Evolutionary conservation across 2,113 vertebrate species (phyloP), one percentile per base, ranked within the genome.

Genomic region (Helogale parvula): DNA sequence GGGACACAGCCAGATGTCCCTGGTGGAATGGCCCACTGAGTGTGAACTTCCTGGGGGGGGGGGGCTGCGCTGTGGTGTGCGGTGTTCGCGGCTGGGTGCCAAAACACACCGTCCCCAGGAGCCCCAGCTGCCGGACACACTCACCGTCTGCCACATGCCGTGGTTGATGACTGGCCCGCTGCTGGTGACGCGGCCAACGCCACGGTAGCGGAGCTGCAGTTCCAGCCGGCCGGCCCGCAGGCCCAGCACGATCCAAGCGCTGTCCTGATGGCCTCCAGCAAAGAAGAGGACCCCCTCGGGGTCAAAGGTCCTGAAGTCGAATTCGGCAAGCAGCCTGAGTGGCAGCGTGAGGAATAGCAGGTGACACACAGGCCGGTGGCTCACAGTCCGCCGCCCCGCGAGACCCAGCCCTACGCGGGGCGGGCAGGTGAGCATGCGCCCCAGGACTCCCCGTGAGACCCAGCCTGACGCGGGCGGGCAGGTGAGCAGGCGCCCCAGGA

Each of bases 301-400:
- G 97, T 99, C 99, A 80, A 99, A 99, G 68, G 99, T 99, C 97
- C 99, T 99, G 98, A 99, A 99, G 98, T 99, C 99, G 96, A 99
- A 99, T 98, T 99, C 99, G 16, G 99, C 99, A 97, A 99, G 97
- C 97, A 99, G 97, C 98, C 99, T 99, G 98, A 90, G 94, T 94
- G 6, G 93, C 97, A 83, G 96, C 93, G 96, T 92, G 93, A 98
- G 95, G 98, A 95, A 98, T 96, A 98, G 92, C 96, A 90, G 41
- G 60, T 98, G 97, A 98, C 38, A 57, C 92, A 92, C 90, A 93
- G 95, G 97, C 97, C 87, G 96, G 69, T 1, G 86, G 96, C 69
- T 5, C 3, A 8, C 0, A 19, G 91, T 90, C 93, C 50, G 38
- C 69, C 47, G 8, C 47, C 76, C 31, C 27, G 19, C 4, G 31